Conservation (phyloP, 2,113 vertebrate species). For the Danionella cerebrum region DNA sequence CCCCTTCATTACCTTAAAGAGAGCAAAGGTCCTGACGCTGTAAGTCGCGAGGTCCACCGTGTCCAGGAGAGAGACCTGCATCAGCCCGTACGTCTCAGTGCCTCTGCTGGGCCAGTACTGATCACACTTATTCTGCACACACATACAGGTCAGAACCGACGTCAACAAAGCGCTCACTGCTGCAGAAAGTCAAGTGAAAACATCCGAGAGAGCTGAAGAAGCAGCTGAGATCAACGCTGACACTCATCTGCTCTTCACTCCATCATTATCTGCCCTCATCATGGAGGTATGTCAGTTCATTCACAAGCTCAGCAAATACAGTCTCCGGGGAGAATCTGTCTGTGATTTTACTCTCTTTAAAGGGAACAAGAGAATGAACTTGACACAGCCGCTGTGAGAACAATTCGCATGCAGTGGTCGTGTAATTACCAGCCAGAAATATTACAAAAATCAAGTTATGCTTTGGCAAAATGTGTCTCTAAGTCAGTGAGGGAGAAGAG, state of each 20-base stretch:
- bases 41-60: slow-evolving; percentile 93
- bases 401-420: slow-evolving; percentile 24
- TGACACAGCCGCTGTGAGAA: neutral
- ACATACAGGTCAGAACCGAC: slow-evolving; percentile 38
- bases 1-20: slow-evolving; percentile 77
- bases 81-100: slow-evolving; percentile 90
- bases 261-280: neutral
- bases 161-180: neutral
- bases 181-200: neutral
- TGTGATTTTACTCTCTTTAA: neutral
- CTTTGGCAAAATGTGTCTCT: slow-evolving; percentile 20
- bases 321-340: neutral
- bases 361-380: neutral
- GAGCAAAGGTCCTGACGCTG: slow-evolving; percentile 91
- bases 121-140: slow-evolving; percentile 90
- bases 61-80: slow-evolving; percentile 90
- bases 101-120: slow-evolving; percentile 98
- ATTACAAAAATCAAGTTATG: neutral
- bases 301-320: neutral
- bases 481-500: slow-evolving; percentile 44
- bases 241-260: neutral
- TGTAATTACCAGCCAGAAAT: neutral
- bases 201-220: neutral
- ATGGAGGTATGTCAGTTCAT: neutral
- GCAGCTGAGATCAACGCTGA: neutral